A percentile compares a stretch with the other conserved stretches of the same genome.
Evolutionary conservation across 2,888 invertebrate species (phyloP).

Genomic region (Platycheirus rosarum): DNA sequence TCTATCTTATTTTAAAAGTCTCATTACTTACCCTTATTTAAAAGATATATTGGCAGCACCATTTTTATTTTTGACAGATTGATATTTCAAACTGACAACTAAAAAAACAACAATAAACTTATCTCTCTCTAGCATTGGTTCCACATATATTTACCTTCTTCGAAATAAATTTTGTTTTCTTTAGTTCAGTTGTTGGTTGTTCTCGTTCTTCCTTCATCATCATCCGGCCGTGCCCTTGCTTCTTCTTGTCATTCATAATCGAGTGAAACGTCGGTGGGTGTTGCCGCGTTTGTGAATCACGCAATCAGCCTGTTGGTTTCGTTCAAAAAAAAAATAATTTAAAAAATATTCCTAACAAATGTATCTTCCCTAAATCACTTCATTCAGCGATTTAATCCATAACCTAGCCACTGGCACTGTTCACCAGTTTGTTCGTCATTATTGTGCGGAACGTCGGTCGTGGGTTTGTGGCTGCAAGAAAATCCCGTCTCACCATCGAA

Average conservation of each 20-base stretch:
- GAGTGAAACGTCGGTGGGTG: conserved; percentile 41
- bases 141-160: not conserved
- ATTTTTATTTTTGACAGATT: not conserved
- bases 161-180: conserved; percentile 48
- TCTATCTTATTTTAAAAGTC: too few relatives aligned
- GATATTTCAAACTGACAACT: too few relatives aligned
- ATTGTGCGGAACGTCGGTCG: conserved; percentile 18
- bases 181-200: too few relatives aligned
- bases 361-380: not conserved
- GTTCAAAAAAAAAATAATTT: conserved; percentile 11
- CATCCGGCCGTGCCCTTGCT: conserved; percentile 13
- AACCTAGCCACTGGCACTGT: conserved; percentile 29
- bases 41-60: not conserved
- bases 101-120: too few relatives aligned
- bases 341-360: not conserved
- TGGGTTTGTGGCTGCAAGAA: not conserved
- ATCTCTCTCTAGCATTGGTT: conserved; percentile 23
- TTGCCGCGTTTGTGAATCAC: conserved; percentile 16
- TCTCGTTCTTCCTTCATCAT: conserved; percentile 40
- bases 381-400: too few relatives aligned
- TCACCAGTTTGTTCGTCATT: conserved; percentile 27
- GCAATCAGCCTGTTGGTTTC: conserved; percentile 36
- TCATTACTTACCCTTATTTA: not conserved
- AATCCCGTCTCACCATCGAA: conserved; percentile 24
- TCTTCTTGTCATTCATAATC: too few relatives aligned